Evolutionary conservation across 1,140 invertebrate genomes (phyloP), one percentile per base, ranked within the genome.

Genomic region (Aphaenogaster rudis): DNA sequence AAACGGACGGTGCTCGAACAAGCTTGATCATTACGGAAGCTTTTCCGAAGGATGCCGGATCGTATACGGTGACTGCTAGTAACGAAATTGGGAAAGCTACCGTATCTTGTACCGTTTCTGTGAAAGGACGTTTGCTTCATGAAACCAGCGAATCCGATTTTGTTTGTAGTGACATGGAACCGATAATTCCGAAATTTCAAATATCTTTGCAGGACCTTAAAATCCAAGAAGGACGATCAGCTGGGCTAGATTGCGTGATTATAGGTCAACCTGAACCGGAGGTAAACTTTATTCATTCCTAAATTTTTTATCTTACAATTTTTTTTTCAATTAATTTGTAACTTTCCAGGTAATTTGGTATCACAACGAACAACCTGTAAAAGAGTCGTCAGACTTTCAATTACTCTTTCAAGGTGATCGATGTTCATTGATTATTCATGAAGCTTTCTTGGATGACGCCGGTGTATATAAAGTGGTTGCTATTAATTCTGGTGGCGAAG

Each of bases 261-360:
- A 96, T 98, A 72, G 98, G 98, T 1, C 97, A 98, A 92, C 98
- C 98, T 1, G 97, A 98, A 94, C 98, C 98, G 0, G 98, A 98
- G 95, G 97, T 97, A 92, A 92, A 85, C 76, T 84, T 67, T 59
- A 21, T 48, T 21, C 45, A 13, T 21, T 84, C n/a, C 0, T n/a
- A 79, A 85, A 36, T 79, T 64, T 8, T 36, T 79, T 4, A 48
- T 42, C 11, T 61, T 48, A n/a, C 5, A 33, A 45, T 15, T 84
- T 17, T 3, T 39, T 66, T 72, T 64, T 21, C 9, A 13, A 28
- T 57, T 39, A 54, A 66, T 64, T 82, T 78, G 67, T 61, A 33
- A 87, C 86, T 57, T 77, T 86, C 8, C 90, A 97, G 96, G 96
- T 98, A 0, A 98, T 98, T 91, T 98, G 98, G 98, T 98, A 98